Evolutionary conservation across 2,888 invertebrate genomes (phyloP), one percentile per base, ranked within the genome.

Genomic region (Ganaspis brasiliensis): DNA sequence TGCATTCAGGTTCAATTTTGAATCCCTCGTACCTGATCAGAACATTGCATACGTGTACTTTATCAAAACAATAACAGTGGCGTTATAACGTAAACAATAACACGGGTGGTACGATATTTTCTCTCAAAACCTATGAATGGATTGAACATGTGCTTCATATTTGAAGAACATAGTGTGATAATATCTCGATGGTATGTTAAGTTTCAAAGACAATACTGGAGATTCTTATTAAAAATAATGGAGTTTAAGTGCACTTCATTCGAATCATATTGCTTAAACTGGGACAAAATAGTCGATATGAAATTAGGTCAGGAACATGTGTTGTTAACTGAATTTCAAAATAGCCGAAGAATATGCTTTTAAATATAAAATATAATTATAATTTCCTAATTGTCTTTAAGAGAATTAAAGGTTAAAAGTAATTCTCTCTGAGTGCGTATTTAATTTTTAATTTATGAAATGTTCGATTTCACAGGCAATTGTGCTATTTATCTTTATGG

Each of bases 1-100:
- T 63, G 21, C 40, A 63, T 5, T 2, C 21, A 14, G n/a, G 40
- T 67, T 67, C 24, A 67, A 24, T 67, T 67, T 24, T 45, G 40
- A 45, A 45, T 67, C n/a, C 12, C 45, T 67, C 40, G 24, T 56
- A 26, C 24, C 9, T 63, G 37, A 6, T 21, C 12, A 21, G 37
- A 37, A 63, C 56, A 40, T 12, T 37, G 37, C 5, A 63, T 19
- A 37, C 21, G 12, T 14, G 14, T 16, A 21, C 37, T 5, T 21
- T 35, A 19, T 37, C 19, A 63, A 37, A 63, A 63, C 37, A 63
- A 61, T 61, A 61, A 61, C 35, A 61, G 12, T 56, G 4, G 10
- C 19, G 61, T 31, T 40, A 40, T 6, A 37, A 40, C 14, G 63
- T 21, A 63, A 63, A 63, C 63, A 63, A 63, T 40, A 63, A 63